Conservation (phyloP, 2,797 vertebrate species). For the Cynodonichthys magdalenae region DNA sequence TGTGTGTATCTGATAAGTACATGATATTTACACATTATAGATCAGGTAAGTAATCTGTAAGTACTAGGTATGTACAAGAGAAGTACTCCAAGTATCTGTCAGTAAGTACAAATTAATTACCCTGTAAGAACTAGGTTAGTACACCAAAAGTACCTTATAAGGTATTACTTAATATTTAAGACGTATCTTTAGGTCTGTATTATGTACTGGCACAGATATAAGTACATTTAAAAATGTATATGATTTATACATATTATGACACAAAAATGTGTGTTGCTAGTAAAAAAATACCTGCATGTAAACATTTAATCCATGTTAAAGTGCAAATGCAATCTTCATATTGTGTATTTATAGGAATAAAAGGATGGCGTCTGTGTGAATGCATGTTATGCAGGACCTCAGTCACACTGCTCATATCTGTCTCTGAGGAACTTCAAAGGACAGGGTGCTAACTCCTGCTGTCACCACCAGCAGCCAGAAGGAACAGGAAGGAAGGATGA, state of each 20-base stretch:
- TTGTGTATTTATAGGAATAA: background rate
- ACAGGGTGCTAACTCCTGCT: slow-evolving; percentile 45
- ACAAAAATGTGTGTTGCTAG: background rate
- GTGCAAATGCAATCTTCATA: background rate
- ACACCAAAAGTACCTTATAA: too few relatives aligned
- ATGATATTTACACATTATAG: too few relatives aligned
- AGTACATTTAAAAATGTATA: too few relatives aligned
- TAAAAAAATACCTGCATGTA: background rate
- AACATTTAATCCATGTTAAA: slow-evolving; percentile 5
- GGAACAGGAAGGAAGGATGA: slow-evolving; percentile 42
- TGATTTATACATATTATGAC: background rate
- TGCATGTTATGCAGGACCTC: slow-evolving; percentile 19
- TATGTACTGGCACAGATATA: too few relatives aligned
- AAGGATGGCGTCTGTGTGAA: background rate
- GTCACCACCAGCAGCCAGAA: slow-evolving; percentile 39
- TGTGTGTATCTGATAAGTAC: too few relatives aligned
- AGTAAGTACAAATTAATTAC: too few relatives aligned
- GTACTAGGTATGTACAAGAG: too few relatives aligned
- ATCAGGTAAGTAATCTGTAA: too few relatives aligned
- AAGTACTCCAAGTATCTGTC: too few relatives aligned
- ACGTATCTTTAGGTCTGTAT: too few relatives aligned
- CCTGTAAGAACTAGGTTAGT: too few relatives aligned
- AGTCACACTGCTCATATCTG: background rate
- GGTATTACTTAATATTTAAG: too few relatives aligned
- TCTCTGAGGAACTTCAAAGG: slow-evolving; percentile 18